Conservation (phyloP, 2,888 invertebrate genomes). For the Ophion slaviceki region DNA sequence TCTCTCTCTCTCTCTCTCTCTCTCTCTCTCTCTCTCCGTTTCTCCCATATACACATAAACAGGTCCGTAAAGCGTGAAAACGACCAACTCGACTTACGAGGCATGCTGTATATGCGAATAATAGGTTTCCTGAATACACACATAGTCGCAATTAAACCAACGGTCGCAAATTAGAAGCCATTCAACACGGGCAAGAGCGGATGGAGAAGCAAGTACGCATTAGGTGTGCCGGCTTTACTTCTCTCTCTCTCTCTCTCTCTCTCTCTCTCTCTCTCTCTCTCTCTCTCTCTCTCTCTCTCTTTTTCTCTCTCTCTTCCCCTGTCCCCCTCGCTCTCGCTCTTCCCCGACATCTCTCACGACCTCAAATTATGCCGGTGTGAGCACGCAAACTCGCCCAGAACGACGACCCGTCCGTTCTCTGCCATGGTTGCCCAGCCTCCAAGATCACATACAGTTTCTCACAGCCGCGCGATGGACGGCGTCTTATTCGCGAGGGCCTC, state of each 20-base stretch:
- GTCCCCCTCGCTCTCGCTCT: too few relatives aligned
- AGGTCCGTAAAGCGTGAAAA: slow-evolving; percentile 25
- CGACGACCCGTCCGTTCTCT: slow-evolving; percentile 14
- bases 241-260: background rate
- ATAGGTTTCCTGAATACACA: slow-evolving; percentile 64
- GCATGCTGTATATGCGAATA: slow-evolving; percentile 31
- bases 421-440: background rate
- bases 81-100: slow-evolving; percentile 29
- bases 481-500: background rate
- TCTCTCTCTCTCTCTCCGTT: background rate
- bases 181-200: slow-evolving; percentile 66
- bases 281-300: background rate
- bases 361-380: slow-evolving; percentile 34
- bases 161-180: slow-evolving; percentile 74
- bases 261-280: background rate
- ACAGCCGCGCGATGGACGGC: slow-evolving; percentile 19
- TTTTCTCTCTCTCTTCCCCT: background rate
- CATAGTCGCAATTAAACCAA: slow-evolving; percentile 70
- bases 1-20: slow-evolving; percentile 26
- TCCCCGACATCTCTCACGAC: background rate
- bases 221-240: slow-evolving; percentile 5
- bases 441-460: slow-evolving; percentile 39
- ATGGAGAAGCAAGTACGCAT: slow-evolving; percentile 38
- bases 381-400: slow-evolving; percentile 27
- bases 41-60: background rate